phyloP scores from a whole-genome alignment of 2,113 vertebrate genomes.

The Ptyas mucosa region DNA sequence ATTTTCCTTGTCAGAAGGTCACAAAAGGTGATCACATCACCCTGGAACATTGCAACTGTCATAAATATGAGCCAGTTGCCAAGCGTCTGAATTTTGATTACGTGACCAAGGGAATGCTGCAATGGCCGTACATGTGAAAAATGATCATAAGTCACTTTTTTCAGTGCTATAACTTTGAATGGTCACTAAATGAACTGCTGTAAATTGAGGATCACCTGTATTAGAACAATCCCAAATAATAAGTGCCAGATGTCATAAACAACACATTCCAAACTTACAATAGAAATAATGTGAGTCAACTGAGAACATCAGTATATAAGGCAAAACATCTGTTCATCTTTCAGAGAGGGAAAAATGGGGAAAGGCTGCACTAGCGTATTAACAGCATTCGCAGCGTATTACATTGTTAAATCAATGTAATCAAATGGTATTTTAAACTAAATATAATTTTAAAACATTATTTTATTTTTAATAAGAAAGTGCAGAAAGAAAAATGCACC shows the following conservation, averaged over 20 bases:
- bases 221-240: background rate
- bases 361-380: background rate
- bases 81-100: background rate
- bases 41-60: background rate
- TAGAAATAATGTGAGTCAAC: background rate
- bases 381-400: background rate
- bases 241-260: background rate
- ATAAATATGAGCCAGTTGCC: background rate
- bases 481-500: background rate
- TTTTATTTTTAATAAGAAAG: background rate
- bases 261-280: background rate
- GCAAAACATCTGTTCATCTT: background rate
- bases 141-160: background rate
- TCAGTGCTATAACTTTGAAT: background rate
- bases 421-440: background rate
- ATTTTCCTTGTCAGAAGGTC: background rate
- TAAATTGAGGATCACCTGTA: background rate
- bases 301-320: background rate
- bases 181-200: background rate
- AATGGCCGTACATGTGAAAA: background rate
- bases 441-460: background rate
- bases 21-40: background rate
- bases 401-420: background rate
- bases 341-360: background rate
- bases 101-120: background rate